A percentile compares a stretch with the other conserved stretches of the same genome.
Conservation (phyloP, 2,113 vertebrate species). For the Barbus barbus region DNA sequence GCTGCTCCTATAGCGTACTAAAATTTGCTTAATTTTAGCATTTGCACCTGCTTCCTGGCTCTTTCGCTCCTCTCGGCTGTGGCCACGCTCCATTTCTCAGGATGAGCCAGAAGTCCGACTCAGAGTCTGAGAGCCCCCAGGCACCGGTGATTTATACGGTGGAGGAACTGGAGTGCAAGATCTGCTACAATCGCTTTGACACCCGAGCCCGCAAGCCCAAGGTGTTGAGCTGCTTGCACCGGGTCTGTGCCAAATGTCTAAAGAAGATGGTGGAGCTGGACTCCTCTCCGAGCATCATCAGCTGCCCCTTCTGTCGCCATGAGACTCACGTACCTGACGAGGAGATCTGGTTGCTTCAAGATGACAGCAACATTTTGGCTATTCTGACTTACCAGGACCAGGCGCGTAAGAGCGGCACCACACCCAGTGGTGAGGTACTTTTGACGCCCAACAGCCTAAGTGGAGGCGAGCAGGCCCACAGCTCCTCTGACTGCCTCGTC, state of each 20-base stretch:
- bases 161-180: conserved; percentile 84
- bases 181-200: conserved; percentile 86
- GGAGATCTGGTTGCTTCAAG: conserved; percentile 81
- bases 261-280: conserved; percentile 79
- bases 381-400: conserved; percentile 73
- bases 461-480: conserved; percentile 59
- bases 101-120: conserved; percentile 65
- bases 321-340: conserved; percentile 76
- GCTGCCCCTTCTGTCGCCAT: conserved; percentile 88
- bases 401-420: conserved; percentile 55
- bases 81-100: conserved; percentile 13
- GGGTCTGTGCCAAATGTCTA: conserved; percentile 83
- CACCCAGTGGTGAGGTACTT: conserved; percentile 74
- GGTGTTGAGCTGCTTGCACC: conserved; percentile 80
- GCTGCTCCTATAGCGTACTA: not conserved
- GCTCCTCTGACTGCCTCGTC: conserved; percentile 82
- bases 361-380: conserved; percentile 77
- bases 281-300: conserved; percentile 70
- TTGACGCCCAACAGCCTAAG: conserved; percentile 78
- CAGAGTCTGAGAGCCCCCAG: conserved; percentile 40
- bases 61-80: not conserved
- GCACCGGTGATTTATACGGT: conserved; percentile 59
- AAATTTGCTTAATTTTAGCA: conserved; percentile 7
- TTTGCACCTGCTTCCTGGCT: conserved; percentile 6
- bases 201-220: conserved; percentile 77